Base-by-base conservation (phyloP, 2,888 invertebrate species). In the Homarus gammarus region DNA sequence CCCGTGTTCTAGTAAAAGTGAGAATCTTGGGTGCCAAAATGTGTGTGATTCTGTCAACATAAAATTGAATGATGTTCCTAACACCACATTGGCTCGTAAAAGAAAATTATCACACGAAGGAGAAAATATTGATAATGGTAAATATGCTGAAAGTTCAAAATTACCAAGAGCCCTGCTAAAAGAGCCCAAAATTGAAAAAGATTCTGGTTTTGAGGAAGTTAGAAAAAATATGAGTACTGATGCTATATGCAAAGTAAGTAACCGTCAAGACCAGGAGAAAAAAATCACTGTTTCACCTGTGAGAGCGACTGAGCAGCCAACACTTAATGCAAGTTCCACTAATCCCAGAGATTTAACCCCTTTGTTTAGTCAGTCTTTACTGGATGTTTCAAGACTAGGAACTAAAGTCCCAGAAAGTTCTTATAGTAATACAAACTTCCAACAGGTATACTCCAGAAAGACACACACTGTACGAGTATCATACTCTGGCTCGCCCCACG, bases 1-100 rank as follows among this genome's bases (percentile, higher is more conserved):
- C 18, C 49, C 70, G 6, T 68, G 70, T 22, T 44, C 82, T 5
- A 70, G 70, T 82, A 70, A 70, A n/a, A 70, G 49, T 31, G 31
- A 38, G 36, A 33, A 31, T 36, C 5, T n/a, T 56, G 2, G 36
- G 22, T 18, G 10, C 49, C 44, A 8, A 2, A 27, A 38, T 77
- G 15, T 22, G 2, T 27, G 33, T 56, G 36, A 79, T 18, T 6
- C n/a, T 2, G 31, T 10, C 18, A 22, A 6, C 64, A 64, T 5
- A 27, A 27, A n/a, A 27, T 8, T 27, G 5, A 64, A 27, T 27
- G 31, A 64, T 3, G 31, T 3, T 64, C 1, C 64, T 8, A n/a
- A 27, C 8, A 64, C 5, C 6, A 12, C 6, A 8, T 64, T 27
- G 6, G 64, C 31, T 27, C 27, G 12, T 27, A n/a, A n/a, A 64